Evolutionary conservation across 2,888 invertebrate species (phyloP).

Genomic region (Lomographa bimaculata): DNA sequence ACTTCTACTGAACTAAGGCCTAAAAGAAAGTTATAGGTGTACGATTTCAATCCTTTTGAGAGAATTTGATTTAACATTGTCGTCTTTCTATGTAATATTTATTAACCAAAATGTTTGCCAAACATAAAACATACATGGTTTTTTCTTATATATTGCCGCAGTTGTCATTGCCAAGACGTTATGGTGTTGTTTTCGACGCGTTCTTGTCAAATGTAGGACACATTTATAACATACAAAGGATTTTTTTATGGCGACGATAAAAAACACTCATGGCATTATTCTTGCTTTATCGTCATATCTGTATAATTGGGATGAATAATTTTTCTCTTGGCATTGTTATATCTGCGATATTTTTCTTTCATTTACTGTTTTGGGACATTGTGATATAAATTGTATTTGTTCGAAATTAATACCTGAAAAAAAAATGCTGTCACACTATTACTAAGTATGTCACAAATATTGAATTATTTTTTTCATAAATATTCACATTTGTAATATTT

Average conservation of each 20-base stretch:
- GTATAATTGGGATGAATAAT: slow-evolving; percentile 17
- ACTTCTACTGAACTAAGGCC: too few relatives aligned
- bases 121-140: slow-evolving; percentile 10
- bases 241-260: slow-evolving; percentile 30
- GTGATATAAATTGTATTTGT: too few relatives aligned
- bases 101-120: too few relatives aligned
- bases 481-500: too few relatives aligned
- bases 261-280: slow-evolving; percentile 20
- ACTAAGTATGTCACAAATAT: too few relatives aligned
- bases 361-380: neutral
- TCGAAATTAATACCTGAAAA: too few relatives aligned
- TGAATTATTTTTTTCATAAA: too few relatives aligned
- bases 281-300: slow-evolving; percentile 13
- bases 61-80: too few relatives aligned
- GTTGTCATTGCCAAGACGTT: slow-evolving; percentile 34
- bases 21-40: too few relatives aligned
- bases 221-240: slow-evolving; percentile 28
- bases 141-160: slow-evolving; percentile 17
- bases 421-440: too few relatives aligned
- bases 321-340: slow-evolving; percentile 1
- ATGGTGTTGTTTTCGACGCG: slow-evolving; percentile 60
- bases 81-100: too few relatives aligned
- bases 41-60: too few relatives aligned
- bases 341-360: neutral
- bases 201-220: slow-evolving; percentile 48